Evolutionary conservation across 2,797 vertebrate genomes (phyloP), one percentile per base, ranked within the genome.

Genomic region (Eidolon dupreanum): DNA sequence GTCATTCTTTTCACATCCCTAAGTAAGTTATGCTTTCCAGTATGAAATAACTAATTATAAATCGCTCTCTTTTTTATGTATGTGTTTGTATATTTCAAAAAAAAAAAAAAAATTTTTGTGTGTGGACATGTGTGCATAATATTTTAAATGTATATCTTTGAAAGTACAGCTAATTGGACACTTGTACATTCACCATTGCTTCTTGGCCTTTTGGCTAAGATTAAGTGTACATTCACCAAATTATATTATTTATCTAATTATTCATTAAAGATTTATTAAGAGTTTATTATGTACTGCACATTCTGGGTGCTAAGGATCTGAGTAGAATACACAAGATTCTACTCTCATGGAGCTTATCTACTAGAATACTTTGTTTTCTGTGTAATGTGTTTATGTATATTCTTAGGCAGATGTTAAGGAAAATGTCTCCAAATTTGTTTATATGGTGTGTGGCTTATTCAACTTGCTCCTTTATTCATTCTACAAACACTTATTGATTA

Each of bases 71-170:
- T 96, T 43, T 68, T 36, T 57, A 15, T n/a, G 36, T 73, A 19
- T 59, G 2, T 73, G 8, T 46, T 19, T 53, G 8, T n/a, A 68
- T 77, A 74, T 82, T 83, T 49, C 22, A 63, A 49, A 19, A 77
- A 19, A 49, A 49, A 49, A 11, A 12, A 11, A 33, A 33, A 33
- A 2, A 2, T 33, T 43, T 43, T 43, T 77, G 41, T 41, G 2
- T 66, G 22, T 73, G 4, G 68, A 38, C 78, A 20, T 38, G 3
- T 86, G 3, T 75, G 31, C 74, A 78, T 70, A 13, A 55, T 61
- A 83, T 79, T 94, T 83, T 82, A 71, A 83, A 43, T 78, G 75
- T 90, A 1, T 33, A 24, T 73, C 26, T 94, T 90, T 95, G 55
- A 88, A 74, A 82, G 13, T 19, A 71, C 13, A 71, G 26, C n/a